Evolutionary conservation across 2,113 vertebrate species (phyloP), one percentile per base, ranked within the genome.

Genomic region (Pangasianodon gigas): DNA sequence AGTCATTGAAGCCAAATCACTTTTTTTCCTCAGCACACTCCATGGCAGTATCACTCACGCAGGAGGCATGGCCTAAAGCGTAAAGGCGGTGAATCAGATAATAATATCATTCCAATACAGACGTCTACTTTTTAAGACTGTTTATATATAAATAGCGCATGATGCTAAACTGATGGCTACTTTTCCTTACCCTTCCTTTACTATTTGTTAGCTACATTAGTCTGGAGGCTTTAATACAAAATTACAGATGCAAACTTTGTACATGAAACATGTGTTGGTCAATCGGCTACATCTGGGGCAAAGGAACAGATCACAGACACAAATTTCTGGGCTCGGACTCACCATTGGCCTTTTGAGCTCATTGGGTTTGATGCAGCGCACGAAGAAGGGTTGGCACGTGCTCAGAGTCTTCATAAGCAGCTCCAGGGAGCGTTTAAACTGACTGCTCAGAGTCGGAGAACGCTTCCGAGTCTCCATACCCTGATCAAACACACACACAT

Each of bases 341-440:
- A 99, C 98, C 98, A 99, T 98, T 89, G 98, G 97, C 62, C 97
- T 99, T 97, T 99, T 99, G 96, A 96, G 97, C 86, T 99, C 98
- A 41, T 99, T 99, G 92, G 98, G 98, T 93, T 99, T 99, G 94
- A 99, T 99, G 95, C 98, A 99, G 90, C 98, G 98, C 10, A 99
- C 98, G 3, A 99, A 99, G 94, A 99, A 99, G 1, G 98, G 98
- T 96, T 99, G 98, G 93, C 98, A 99, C 83, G 97, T 97, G 0
- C 98, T 96, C 92, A 99, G 96, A 0, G 98, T 99, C 90, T 97
- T 96, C 98, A 99, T 99, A 92, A 99, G 95, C 94, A 98, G 95
- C 96, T 99, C 98, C 95, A 99, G 97, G n/a, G 98, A 99, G 37
- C 97, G 96, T 92, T 99, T 99, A 95, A 99, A 99, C 97, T 99